Evolutionary conservation across 1,140 invertebrate genomes (phyloP).

Genomic region (Condylostylus longicornis): DNA sequence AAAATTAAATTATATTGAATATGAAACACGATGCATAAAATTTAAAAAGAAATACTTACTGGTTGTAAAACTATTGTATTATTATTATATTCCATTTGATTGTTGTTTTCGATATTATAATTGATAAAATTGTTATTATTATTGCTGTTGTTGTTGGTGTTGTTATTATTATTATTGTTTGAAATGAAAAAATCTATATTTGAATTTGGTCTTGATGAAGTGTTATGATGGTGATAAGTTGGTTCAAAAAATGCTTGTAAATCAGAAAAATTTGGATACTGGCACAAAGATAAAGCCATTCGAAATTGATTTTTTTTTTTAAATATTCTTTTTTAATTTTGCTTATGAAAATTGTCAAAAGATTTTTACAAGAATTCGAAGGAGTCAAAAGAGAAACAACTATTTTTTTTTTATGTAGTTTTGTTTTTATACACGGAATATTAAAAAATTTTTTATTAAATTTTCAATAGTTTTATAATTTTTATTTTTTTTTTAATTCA

Average conservation of each 20-base stretch:
- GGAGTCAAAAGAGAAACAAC: background rate
- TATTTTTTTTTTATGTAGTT: constrained; percentile 6
- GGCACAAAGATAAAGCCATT: constrained; percentile 30
- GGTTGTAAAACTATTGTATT: background rate
- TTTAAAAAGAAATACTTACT: background rate
- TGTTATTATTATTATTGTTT: constrained; percentile 14
- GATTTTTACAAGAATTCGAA: background rate
- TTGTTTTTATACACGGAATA: constrained; percentile 17
- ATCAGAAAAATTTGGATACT: constrained; percentile 29
- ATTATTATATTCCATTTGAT: background rate
- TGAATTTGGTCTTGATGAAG: constrained; percentile 5
- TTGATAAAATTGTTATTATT: constrained; percentile 5
- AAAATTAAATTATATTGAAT: no score
- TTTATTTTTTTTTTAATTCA: background rate
- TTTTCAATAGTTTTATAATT: constrained; percentile 1
- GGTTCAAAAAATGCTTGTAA: constrained; percentile 30
- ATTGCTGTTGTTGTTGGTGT: constrained; percentile 17
- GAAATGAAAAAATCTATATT: constrained; percentile 24
- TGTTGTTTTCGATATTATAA: background rate
- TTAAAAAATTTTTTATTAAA: constrained; percentile 9
- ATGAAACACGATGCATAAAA: no score
- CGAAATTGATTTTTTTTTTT: constrained; percentile 12
- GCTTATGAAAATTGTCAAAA: constrained; percentile 3
- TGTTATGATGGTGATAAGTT: constrained; percentile 17
- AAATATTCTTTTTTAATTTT: constrained; percentile 6